Evolutionary conservation across 2,113 vertebrate genomes (phyloP).

Genomic region (Upupa epops): DNA sequence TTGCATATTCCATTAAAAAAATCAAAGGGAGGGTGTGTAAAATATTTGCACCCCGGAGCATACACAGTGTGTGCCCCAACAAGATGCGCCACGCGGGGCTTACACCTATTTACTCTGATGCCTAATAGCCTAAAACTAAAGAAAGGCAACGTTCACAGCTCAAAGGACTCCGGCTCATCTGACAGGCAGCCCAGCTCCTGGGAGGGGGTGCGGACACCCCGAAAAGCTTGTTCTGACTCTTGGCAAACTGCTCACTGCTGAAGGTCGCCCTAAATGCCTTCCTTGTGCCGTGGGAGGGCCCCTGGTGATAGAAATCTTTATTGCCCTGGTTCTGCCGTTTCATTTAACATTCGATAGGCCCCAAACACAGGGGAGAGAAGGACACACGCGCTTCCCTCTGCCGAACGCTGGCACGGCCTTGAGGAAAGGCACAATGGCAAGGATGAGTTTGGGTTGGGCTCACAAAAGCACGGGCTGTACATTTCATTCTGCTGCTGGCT

Average conservation of each 20-base stretch:
- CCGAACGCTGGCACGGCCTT: too few species aligned
- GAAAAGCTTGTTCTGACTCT: neutral
- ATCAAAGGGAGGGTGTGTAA: slow-evolving; percentile 63
- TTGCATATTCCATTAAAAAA: slow-evolving; percentile 64
- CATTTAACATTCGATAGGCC: slow-evolving; percentile 34
- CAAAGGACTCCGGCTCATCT: slow-evolving; percentile 1
- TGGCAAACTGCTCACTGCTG: slow-evolving; percentile 16
- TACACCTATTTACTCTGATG: slow-evolving; percentile 52
- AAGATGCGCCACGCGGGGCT: slow-evolving; percentile 27
- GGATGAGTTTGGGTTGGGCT: neutral
- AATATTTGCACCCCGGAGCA: slow-evolving; percentile 64
- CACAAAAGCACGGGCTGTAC: neutral
- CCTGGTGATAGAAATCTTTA: slow-evolving; percentile 50
- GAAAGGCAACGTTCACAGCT: slow-evolving; percentile 4
- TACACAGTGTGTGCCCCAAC: slow-evolving; percentile 53
- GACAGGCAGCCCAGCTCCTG: neutral
- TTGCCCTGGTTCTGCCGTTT: slow-evolving; percentile 19
- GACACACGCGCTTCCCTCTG: neutral
- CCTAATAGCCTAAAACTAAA: neutral
- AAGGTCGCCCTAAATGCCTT: slow-evolving; percentile 51
- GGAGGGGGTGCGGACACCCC: neutral
- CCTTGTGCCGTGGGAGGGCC: slow-evolving; percentile 48
- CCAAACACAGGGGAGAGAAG: neutral
- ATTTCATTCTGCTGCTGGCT: neutral
- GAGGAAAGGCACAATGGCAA: neutral